Percentiles rank a stretch among this genome's conserved stretches.
Conservation (phyloP, 2,797 vertebrate species). For the Caiman crocodilus region DNA sequence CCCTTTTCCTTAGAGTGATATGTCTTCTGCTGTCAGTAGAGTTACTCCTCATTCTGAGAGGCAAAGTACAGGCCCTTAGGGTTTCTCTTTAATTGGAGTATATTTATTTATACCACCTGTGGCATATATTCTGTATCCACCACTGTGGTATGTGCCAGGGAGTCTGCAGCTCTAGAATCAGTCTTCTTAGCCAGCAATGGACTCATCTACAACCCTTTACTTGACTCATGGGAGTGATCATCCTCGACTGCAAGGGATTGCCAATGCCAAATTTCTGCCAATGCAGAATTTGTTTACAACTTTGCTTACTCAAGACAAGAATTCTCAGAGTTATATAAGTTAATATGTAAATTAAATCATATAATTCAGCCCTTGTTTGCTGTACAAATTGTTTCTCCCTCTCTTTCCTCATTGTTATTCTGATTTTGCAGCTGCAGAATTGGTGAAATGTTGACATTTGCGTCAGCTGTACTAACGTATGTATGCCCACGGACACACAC, state of each 20-base stretch:
- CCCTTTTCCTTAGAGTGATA: neutral
- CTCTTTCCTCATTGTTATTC: neutral
- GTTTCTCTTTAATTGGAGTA: no score
- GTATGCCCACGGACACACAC: no score
- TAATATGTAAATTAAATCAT: neutral
- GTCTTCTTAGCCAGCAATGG: no score
- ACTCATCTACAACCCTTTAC: neutral
- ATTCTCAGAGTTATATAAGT: neutral
- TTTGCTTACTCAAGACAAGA: neutral
- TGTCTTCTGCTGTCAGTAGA: neutral
- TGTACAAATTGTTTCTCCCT: neutral
- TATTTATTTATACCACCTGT: no score
- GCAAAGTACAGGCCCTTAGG: neutral
- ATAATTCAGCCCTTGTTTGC: neutral
- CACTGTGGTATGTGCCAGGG: no score
- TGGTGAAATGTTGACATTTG: neutral
- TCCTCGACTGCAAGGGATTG: no score
- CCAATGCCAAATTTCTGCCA: no score
- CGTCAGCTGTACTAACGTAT: neutral
- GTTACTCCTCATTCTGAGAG: neutral
- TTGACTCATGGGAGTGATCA: no score
- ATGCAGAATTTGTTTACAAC: no score
- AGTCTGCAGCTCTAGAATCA: no score
- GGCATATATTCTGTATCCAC: no score
- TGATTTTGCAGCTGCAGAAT: neutral